Evolutionary conservation across 2,113 vertebrate genomes (phyloP).

Genomic region (Lathamus discolor): DNA sequence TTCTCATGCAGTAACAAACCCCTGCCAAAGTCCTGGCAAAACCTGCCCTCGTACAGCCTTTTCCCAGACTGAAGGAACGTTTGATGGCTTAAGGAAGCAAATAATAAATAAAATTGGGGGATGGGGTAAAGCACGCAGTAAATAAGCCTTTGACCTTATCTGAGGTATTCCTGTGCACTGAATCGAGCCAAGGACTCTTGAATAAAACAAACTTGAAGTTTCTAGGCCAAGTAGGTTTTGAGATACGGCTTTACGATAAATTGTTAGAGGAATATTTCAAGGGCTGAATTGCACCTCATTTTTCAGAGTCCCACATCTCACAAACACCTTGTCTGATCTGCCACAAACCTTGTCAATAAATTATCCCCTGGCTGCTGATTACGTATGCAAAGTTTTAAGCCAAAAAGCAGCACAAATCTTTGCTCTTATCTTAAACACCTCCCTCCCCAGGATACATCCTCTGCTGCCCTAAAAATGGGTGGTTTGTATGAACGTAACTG

Average conservation of each 20-base stretch:
- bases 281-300: slow-evolving; percentile 60
- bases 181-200: slow-evolving; percentile 57
- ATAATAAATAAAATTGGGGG: too few species aligned
- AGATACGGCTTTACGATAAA: slow-evolving; percentile 41
- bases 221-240: slow-evolving; percentile 56
- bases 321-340: slow-evolving; percentile 56
- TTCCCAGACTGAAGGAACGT: neutral
- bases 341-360: slow-evolving; percentile 57
- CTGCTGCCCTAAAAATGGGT: neutral
- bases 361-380: neutral
- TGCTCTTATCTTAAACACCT: neutral
- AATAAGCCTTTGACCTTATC: slow-evolving; percentile 55
- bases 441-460: accelerated
- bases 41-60: neutral
- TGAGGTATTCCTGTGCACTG: neutral
- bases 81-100: neutral
- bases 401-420: neutral
- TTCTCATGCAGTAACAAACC: neutral
- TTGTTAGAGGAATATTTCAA: slow-evolving; percentile 58
- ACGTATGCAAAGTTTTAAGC: neutral
- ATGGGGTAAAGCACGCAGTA: neutral
- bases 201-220: slow-evolving; percentile 67
- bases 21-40: neutral
- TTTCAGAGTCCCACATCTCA: slow-evolving; percentile 57
- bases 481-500: neutral